phyloP scores from a whole-genome alignment of 2,113 vertebrate genomes.

The Passer montanus region DNA sequence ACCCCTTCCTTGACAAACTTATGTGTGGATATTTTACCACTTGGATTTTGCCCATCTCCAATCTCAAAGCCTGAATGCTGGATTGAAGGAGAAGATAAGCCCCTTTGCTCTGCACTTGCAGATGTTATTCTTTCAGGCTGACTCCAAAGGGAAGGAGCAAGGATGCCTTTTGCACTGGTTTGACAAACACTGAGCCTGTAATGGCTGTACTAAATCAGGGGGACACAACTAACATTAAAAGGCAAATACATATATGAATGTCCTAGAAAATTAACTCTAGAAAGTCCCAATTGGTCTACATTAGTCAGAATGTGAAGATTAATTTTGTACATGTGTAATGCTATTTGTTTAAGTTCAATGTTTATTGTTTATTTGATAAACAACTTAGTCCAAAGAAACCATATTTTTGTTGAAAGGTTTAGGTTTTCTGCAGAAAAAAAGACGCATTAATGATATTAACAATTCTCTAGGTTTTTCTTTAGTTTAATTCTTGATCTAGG shows the following conservation, averaged over 20 bases:
- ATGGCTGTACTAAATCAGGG: background rate
- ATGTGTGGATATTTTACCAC: accelerated
- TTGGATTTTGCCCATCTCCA: background rate
- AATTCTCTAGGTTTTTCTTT: background rate
- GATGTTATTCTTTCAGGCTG: background rate
- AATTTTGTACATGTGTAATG: background rate
- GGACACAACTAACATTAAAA: background rate
- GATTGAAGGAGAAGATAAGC: background rate
- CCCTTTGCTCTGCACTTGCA: background rate
- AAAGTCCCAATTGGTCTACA: background rate
- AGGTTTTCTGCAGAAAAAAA: background rate
- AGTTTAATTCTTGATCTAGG: background rate
- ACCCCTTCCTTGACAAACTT: slow-evolving; percentile 8
- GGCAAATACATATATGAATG: background rate
- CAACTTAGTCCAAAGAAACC: background rate
- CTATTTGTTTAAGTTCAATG: background rate
- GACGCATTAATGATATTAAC: background rate
- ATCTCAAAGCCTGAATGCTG: background rate
- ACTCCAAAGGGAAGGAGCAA: background rate
- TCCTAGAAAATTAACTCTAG: background rate
- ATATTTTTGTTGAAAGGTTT: background rate
- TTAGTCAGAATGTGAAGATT: background rate
- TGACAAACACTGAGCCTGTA: background rate
- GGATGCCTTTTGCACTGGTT: background rate
- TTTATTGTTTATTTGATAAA: background rate